Evolutionary conservation across 2,888 invertebrate species (phyloP), one percentile per base, ranked within the genome.

Genomic region (Miltochrista miniata): DNA sequence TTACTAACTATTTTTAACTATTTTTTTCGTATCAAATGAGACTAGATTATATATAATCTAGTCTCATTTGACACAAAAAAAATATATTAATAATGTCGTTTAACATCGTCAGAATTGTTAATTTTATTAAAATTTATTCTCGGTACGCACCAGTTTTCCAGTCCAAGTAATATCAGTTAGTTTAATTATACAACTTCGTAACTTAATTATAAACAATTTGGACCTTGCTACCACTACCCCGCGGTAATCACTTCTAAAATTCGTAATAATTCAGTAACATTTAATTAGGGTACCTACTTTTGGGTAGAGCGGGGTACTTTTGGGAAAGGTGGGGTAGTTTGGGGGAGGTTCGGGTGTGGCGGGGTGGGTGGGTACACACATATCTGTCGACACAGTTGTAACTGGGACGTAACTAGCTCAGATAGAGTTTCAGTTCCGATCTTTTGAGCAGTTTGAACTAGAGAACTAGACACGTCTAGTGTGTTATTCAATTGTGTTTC

Each of bases 181-280:
- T 53, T 59, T 45, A 65, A 61, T 65, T 45, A 45, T 34, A 18
- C 10, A 36, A 56, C 49, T 66, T 63, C 53, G 7, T 51, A 63
- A 66, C 53, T 53, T 31, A 50, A 53, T 60, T 56, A 45, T 46
- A 35, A 53, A 56, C 35, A 48, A 48, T 54, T 51, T 42, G n/a
- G 40, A 37, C 40, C 36, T 15, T 8, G 33, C 3, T 39, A 34
- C 48, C 35, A 24, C 34, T 33, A 13, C 41, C 15, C 12, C 18
- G 10, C 14, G 15, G 29, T 46, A 46, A 46, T 38, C 38, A 36
- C 15, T 12, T 15, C 24, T 9, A 13, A 24, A 45, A 37, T 33
- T 47, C 34, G 11, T 14, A 14, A 31, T 45, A 42, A 43, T 39
- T 47, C 14, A 11, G 24, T 47, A 29, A 42, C 31, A 52, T 47